Evolutionary conservation across 2,797 vertebrate species (phyloP), one percentile per base, ranked within the genome.

Genomic region (Aphelocoma californica): DNA sequence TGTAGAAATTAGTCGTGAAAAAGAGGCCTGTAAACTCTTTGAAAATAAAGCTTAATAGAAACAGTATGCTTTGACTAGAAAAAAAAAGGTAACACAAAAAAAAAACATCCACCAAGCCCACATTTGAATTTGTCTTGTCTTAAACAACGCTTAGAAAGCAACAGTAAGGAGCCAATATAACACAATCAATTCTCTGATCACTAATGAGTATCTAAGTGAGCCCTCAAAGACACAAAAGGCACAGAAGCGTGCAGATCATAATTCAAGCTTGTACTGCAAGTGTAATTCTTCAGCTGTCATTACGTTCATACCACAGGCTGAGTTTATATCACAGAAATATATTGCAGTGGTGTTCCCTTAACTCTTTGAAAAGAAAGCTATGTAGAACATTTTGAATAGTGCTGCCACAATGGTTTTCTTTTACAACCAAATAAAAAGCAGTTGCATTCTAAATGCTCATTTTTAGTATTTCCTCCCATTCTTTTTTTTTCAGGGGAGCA

Each of bases 31-130:
- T 44, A 71, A 72, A 79, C 21, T 64, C 44, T 92, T 75, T 81
- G 42, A 96, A 95, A 90, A 91, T 14, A 78, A 19, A 24, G 14
- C 44, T 83, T 87, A 90, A 81, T 83, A 53, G 69, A 94, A 96
- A 5, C 24, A 48, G 23, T 34, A 14, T n/a, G 73, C 40, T 14
- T 34, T 53, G 24, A 65, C 15, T 6, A 32, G 26, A 67, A 28
- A 65, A 65, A 24, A 31, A 34, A 14, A 17, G 0, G 24, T 24
- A 56, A 45, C 10, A 60, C 45, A 44, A 44, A 86, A 74, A 83
- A 67, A 60, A 6, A 74, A n/a, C 12, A 80, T 58, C 26, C 72
- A 83, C 66, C 40, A 93, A 90, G 34, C 60, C 67, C 48, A 53
- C 40, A 50, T 79, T 74, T 79, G 80, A 92, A 83, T 92, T 81